A percentile compares a stretch with the other conserved stretches of the same genome.
phyloP scores from a whole-genome alignment of 2,113 vertebrate genomes.

The Grallaria varia region DNA sequence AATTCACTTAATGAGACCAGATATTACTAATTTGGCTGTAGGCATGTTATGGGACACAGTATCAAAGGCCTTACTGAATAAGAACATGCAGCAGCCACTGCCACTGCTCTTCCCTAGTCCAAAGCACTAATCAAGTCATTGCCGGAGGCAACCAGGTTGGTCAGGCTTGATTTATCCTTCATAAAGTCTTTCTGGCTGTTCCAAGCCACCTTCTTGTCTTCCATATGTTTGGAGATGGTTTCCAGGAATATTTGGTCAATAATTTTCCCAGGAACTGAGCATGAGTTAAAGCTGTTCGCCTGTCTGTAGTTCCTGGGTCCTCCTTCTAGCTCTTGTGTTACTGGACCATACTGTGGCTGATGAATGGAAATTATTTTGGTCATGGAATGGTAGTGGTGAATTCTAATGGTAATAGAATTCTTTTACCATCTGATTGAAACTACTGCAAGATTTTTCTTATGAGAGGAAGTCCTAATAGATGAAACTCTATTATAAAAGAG shows the following conservation, averaged over 20 bases:
- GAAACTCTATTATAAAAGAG: neutral
- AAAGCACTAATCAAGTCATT: neutral
- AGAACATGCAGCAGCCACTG: neutral
- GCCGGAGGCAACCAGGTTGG: fast-evolving
- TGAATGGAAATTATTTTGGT: neutral
- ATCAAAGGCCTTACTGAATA: neutral
- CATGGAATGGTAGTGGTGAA: neutral
- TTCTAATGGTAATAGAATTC: neutral
- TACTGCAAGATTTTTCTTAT: neutral
- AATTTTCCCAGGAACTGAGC: neutral
- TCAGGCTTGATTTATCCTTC: neutral
- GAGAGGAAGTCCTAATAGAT: neutral
- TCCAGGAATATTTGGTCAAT: neutral
- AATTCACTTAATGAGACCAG: neutral
- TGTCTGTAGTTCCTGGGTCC: neutral
- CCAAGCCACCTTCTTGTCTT: neutral
- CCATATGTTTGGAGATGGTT: neutral
- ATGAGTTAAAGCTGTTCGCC: neutral
- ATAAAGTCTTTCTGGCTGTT: neutral
- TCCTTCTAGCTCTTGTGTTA: neutral
- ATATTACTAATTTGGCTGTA: neutral
- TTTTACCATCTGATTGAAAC: neutral
- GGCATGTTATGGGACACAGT: neutral
- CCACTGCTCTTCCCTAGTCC: neutral
- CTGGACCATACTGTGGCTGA: neutral